Conservation (phyloP, 2,797 vertebrate genomes). For the Pelodytes ibericus region DNA sequence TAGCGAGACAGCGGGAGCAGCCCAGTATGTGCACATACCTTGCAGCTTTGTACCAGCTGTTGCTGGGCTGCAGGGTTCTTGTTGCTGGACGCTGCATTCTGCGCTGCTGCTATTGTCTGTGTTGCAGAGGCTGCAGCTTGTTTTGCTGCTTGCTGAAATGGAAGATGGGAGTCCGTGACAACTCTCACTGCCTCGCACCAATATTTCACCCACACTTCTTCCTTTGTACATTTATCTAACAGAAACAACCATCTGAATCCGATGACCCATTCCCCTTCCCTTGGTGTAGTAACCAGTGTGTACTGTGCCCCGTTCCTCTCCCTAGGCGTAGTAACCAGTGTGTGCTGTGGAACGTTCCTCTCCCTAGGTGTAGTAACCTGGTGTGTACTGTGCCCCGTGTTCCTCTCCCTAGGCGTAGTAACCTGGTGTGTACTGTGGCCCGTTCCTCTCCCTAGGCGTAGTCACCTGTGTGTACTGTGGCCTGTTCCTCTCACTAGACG, state of each 20-base stretch:
- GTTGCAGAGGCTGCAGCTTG: conserved; percentile 94
- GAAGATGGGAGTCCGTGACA: background rate
- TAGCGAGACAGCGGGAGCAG: background rate
- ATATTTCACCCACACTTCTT: background rate
- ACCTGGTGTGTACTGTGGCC: no score
- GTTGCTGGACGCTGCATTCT: conserved; percentile 87
- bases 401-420: no score
- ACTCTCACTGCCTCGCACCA: background rate
- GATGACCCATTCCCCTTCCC: no score
- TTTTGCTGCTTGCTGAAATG: conserved; percentile 88
- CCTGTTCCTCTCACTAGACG: no score
- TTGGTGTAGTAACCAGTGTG: no score
- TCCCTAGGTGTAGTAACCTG: no score
- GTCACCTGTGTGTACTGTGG: no score
- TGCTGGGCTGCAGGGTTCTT: conserved; percentile 93
- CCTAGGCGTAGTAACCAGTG: no score
- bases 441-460: no score
- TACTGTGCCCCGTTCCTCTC: background rate
- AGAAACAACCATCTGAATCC: no score
- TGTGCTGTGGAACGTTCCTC: no score
- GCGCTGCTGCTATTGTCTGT: conserved; percentile 92
- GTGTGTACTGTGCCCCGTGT: no score
- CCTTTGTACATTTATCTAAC: background rate
- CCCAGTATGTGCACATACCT: conserved; percentile 70
- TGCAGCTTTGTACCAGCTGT: conserved; percentile 94